Evolutionary conservation across 2,888 invertebrate genomes (phyloP).

Genomic region (Trissolcus japonicus): DNA sequence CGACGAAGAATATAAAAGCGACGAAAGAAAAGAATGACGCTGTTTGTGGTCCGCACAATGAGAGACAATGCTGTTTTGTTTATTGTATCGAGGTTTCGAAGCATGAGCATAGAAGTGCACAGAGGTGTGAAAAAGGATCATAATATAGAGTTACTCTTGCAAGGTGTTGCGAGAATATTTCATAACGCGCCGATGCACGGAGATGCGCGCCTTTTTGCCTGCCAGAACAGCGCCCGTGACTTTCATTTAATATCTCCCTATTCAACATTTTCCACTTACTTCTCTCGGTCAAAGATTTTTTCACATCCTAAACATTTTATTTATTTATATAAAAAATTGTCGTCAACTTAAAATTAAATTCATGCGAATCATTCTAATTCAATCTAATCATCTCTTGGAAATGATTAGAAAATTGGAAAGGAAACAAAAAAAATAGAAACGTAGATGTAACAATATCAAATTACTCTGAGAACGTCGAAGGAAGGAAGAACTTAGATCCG

Average conservation of each 20-base stretch:
- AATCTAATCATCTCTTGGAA: too few relatives aligned
- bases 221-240: constrained; percentile 9
- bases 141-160: constrained; percentile 74
- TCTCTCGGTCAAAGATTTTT: neutral
- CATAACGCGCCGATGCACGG: constrained; percentile 57
- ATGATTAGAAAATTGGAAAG: too few relatives aligned
- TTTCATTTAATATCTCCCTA: neutral
- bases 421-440: too few relatives aligned
- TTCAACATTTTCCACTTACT: constrained; percentile 5
- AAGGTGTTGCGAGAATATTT: constrained; percentile 65
- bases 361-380: too few relatives aligned
- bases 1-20: constrained; percentile 20
- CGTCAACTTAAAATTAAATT: too few relatives aligned
- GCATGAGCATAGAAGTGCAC: constrained; percentile 67
- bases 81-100: constrained; percentile 66
- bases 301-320: too few relatives aligned
- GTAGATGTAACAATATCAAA: too few relatives aligned
- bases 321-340: too few relatives aligned
- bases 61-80: constrained; percentile 70
- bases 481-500: too few relatives aligned
- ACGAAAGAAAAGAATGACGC: constrained; percentile 40
- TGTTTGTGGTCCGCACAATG: constrained; percentile 62
- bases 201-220: constrained; percentile 43
- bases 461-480: too few relatives aligned
- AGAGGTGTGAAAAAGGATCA: constrained; percentile 76